phyloP scores from a whole-genome alignment of 2,797 vertebrate species.

The Glossophaga mutica region DNA sequence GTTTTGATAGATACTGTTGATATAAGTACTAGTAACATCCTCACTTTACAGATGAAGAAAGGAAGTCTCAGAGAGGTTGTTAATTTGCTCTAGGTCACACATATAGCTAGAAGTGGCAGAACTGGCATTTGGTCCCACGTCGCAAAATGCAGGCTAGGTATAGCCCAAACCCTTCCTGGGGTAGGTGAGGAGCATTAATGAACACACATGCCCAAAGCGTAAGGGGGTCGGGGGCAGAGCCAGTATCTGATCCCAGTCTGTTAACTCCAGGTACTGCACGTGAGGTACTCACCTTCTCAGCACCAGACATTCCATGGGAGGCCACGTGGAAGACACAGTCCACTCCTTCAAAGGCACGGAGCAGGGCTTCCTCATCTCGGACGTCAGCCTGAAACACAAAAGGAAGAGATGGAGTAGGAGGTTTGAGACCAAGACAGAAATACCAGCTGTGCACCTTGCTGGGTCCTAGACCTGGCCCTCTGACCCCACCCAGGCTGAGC shows the following conservation, averaged over 20 bases:
- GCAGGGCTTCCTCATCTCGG: constrained; percentile 88
- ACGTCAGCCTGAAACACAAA: constrained; percentile 88
- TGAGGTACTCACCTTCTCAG: constrained; percentile 86
- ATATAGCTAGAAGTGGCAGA: background rate
- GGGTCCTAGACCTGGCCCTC: background rate
- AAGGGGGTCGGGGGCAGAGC: background rate
- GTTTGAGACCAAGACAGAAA: background rate
- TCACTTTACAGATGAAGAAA: background rate
- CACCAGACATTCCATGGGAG: constrained; percentile 92
- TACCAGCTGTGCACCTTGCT: background rate
- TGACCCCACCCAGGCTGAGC: background rate
- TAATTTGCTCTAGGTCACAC: background rate
- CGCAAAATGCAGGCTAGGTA: background rate
- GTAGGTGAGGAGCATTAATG: background rate
- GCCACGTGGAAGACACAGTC: constrained; percentile 94
- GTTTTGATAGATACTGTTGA: background rate
- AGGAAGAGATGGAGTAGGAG: background rate
- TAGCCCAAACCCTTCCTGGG: background rate
- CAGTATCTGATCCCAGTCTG: background rate
- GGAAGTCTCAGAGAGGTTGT: background rate
- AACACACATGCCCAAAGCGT: fast-evolving
- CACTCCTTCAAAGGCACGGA: constrained; percentile 87
- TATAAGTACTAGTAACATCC: no score
- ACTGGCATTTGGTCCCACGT: background rate
- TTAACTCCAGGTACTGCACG: fast-evolving